Base-by-base conservation (phyloP, 1,140 invertebrate genomes). In the Patella vulgata region DNA sequence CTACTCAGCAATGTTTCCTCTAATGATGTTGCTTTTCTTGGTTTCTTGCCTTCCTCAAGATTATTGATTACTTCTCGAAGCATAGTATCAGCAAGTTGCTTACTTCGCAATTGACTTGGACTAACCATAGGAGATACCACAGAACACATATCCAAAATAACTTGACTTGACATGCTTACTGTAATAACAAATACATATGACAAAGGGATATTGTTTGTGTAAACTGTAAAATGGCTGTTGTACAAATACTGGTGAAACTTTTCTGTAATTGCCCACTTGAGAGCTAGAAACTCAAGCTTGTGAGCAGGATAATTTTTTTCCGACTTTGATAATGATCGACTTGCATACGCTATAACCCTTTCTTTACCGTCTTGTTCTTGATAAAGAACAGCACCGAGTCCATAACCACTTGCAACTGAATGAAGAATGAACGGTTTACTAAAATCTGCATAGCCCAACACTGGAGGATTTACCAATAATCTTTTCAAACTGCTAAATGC, bases 361-460 rank as follows among this genome's bases (percentile, higher is more conserved):
- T 75, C 55, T 27, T 68, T 56, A 6, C 77, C 74, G 30, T 77
- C 66, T 28, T 78, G 48, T 17, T 73, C 63, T 68, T 86, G 82
- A 30, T 74, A 73, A n/a, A 87, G 36, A 12, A 84, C 76, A 17
- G 80, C 83, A 23, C 80, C 81, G 31, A 86, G 62, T 8, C 80
- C 80, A 68, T 70, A 61, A 17, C 75, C 71, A 33, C 79, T 80
- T 19, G 83, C 82, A 71, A 87, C 86, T 0, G 81, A 85, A 28
- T 82, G 78, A 0, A 86, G 57, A 0, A 78, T 76, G 52, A 84
- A 83, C 0, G 70, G 74, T 66, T 79, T 59, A 3, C 39, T 58
- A 47, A 78, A 78, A 63, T 84, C 68, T 30, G 79, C 73, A 58
- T 68, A 76, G 17, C 40, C 39, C 36, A 82, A 59, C 19, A 77